Conservation (phyloP, 2,888 invertebrate species). For the Zonitis immaculata region DNA sequence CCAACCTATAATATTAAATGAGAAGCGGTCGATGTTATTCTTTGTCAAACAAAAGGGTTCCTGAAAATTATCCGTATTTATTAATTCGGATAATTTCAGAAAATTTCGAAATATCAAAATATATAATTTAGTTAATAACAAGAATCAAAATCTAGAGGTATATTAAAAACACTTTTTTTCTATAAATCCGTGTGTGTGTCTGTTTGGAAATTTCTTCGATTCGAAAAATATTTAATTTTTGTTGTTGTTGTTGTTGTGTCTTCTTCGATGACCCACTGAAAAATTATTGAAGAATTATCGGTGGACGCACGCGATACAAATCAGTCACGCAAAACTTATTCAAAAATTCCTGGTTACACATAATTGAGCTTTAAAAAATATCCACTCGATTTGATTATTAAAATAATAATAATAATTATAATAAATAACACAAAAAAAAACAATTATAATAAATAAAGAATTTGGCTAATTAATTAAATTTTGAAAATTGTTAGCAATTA, state of each 20-base stretch:
- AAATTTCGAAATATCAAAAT: constrained; percentile 37
- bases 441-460: too few species aligned
- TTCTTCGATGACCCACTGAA: constrained; percentile 40
- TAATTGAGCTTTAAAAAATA: constrained; percentile 12
- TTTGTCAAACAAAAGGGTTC: constrained; percentile 22
- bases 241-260: constrained; percentile 24
- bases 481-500: constrained; percentile 36
- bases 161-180: constrained; percentile 35
- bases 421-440: too few species aligned
- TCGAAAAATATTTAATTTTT: constrained; percentile 28
- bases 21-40: neutral
- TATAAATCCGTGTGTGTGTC: too few species aligned
- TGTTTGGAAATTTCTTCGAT: constrained; percentile 28
- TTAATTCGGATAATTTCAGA: constrained; percentile 40
- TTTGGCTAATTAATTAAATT: too few species aligned
- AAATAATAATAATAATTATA: too few species aligned
- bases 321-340: constrained; percentile 39
- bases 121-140: constrained; percentile 44
- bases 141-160: constrained; percentile 28
- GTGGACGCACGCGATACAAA: constrained; percentile 40
- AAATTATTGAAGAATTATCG: constrained; percentile 42
- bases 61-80: constrained; percentile 31
- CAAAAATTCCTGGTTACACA: constrained; percentile 30
- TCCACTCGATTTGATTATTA: too few species aligned
- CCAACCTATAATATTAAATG: constrained; percentile 12